These are phyloP conservation scores for Mormyrus hasselquistii DNA, from an alignment of 2,797 vertebrate species.

Conservation along the genomic window DNA sequence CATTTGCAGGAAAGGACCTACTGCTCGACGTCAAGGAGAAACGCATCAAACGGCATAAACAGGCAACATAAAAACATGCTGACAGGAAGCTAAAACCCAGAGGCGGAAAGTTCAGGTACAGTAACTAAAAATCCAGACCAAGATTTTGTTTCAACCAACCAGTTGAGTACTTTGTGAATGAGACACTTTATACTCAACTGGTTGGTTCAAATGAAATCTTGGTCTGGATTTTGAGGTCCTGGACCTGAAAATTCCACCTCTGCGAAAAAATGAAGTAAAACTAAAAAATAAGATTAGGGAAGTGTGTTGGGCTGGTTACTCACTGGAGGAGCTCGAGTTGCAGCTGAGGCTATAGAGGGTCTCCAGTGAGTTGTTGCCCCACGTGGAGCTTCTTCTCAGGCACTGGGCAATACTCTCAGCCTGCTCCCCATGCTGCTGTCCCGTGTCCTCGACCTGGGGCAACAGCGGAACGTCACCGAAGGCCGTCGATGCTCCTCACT, in stretches of 20 bases:
- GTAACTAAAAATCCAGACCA: not conserved
- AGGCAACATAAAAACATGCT: not conserved
- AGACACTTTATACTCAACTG: not conserved
- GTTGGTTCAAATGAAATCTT: not conserved
- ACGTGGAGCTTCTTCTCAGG: slow-evolving; percentile 60
- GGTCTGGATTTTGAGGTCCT: not conserved
- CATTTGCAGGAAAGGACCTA: not conserved
- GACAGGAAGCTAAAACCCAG: not conserved
- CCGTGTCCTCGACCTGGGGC: slow-evolving; percentile 63
- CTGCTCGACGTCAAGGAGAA: not conserved
- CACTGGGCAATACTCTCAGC: slow-evolving; percentile 55
- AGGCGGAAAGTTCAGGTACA: not conserved
- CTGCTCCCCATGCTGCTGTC: slow-evolving; percentile 55
- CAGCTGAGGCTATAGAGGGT: slow-evolving; percentile 77
- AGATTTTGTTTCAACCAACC: not conserved
- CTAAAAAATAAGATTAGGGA: not conserved
- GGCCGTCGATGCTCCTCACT: not conserved
- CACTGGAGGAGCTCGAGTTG: slow-evolving; percentile 84
- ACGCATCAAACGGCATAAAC: not conserved
- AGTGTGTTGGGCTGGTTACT: slow-evolving; percentile 42
- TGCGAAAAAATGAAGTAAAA: not conserved
- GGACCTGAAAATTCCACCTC: not conserved
- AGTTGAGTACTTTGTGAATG: not conserved
- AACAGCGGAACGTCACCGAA: slow-evolving; percentile 20
- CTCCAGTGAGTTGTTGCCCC: slow-evolving; percentile 78